Conservation (phyloP, 2,888 invertebrate genomes). For the Ochlodes sylvanus region DNA sequence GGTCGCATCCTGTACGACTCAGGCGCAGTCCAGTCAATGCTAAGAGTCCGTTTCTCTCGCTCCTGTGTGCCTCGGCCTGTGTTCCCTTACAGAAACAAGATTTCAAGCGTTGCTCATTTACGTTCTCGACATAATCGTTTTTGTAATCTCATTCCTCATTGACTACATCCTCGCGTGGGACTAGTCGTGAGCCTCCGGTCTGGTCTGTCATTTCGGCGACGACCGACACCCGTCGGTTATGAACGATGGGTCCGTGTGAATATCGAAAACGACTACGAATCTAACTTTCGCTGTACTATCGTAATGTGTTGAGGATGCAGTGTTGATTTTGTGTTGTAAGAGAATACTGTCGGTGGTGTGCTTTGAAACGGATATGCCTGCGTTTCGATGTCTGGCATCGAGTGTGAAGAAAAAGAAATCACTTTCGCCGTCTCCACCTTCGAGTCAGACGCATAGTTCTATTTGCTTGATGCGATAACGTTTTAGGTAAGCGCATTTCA, state of each 20-base stretch:
- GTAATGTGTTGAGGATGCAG: conserved; percentile 68
- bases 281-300: conserved; percentile 41
- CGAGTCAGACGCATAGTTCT: conserved; percentile 67
- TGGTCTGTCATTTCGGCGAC: conserved; percentile 42
- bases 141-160: conserved; percentile 51
- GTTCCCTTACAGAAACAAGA: conserved; percentile 48
- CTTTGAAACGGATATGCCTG: conserved; percentile 79
- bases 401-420: conserved; percentile 82
- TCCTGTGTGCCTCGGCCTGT: conserved; percentile 49
- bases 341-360: conserved; percentile 59
- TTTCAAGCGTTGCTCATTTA: conserved; percentile 45
- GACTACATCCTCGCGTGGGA: conserved; percentile 68
- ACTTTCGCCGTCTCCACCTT: conserved; percentile 61
- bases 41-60: conserved; percentile 69
- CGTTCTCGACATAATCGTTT: conserved; percentile 46
- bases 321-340: conserved; percentile 53
- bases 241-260: conserved; percentile 62
- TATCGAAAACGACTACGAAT: conserved; percentile 59
- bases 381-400: conserved; percentile 71
- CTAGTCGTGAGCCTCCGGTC: conserved; percentile 45
- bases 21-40: conserved; percentile 80
- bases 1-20: conserved; percentile 74
- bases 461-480: conserved; percentile 79
- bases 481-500: conserved; percentile 78
- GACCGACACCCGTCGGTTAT: conserved; percentile 51